Percentiles rank a stretch among this genome's conserved stretches.
These are phyloP conservation scores for Myotis pilosus DNA, from an alignment of 2,797 vertebrate species.

Conservation along the genomic window DNA sequence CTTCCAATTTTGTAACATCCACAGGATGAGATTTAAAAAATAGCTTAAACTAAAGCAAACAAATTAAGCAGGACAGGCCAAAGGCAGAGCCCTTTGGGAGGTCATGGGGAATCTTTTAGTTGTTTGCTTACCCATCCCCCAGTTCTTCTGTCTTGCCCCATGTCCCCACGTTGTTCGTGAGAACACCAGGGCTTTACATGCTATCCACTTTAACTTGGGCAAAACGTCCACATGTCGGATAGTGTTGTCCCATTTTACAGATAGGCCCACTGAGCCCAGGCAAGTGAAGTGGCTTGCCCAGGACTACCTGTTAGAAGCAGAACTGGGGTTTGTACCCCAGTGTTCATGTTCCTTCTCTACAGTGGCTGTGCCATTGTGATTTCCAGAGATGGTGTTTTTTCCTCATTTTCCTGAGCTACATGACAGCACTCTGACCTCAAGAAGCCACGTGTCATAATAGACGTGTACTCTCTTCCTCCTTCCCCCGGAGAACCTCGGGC, in stretches of 20 bases:
- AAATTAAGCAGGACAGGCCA: neutral
- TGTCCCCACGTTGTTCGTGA: neutral
- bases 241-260: neutral
- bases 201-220: neutral
- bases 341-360: neutral
- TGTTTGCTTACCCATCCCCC: neutral
- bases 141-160: neutral
- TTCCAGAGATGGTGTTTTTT: neutral
- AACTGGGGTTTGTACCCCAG: neutral
- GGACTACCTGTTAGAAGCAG: neutral
- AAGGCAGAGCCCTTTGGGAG: neutral
- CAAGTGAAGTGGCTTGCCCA: neutral
- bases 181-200: neutral
- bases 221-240: neutral
- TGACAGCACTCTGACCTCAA: neutral
- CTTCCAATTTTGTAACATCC: constrained; percentile 23
- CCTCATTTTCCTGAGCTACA: neutral
- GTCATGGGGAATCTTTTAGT: neutral
- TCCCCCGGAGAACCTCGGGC: neutral
- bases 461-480: neutral
- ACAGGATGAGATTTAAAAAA: neutral
- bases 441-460: neutral
- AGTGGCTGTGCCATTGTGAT: neutral
- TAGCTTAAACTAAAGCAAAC: neutral
- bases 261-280: neutral